Conservation (phyloP, 2,797 vertebrate species). For the Halcyon smyrnensis region DNA sequence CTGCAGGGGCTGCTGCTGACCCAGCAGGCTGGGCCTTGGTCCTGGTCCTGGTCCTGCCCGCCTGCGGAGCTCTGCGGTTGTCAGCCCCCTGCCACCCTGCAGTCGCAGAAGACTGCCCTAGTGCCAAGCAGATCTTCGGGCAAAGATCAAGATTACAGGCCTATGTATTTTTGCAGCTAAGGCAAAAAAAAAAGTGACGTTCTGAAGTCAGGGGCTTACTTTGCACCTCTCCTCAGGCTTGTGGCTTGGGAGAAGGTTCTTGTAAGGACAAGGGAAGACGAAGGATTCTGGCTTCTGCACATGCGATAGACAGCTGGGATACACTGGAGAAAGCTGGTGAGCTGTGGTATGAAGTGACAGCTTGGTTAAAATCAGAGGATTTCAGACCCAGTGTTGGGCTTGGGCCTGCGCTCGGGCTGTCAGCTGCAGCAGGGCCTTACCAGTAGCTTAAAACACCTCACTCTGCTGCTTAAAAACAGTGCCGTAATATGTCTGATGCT, state of each 20-base stretch:
- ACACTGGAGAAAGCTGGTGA: neutral
- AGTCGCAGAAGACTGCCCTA: neutral
- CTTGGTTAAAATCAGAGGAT: neutral
- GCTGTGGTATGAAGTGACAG: neutral
- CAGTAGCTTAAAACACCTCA: neutral
- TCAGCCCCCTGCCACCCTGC: neutral
- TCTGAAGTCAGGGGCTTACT: slow-evolving; percentile 13
- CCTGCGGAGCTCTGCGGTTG: neutral
- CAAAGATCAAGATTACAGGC: slow-evolving; percentile 4
- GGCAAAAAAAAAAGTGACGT: neutral
- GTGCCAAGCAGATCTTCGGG: neutral
- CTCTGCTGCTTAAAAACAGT: neutral
- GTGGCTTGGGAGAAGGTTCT: neutral
- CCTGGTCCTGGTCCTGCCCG: neutral
- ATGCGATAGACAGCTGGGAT: neutral
- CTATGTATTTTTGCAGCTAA: neutral
- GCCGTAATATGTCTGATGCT: neutral
- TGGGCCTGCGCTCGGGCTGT: neutral
- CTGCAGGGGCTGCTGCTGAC: neutral
- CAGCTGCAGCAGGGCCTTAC: neutral
- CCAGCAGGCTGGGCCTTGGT: neutral
- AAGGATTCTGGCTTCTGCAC: neutral
- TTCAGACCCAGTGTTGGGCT: neutral
- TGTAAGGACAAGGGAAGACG: neutral
- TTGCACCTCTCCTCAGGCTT: neutral